Evolutionary conservation across 2,888 invertebrate genomes (phyloP), one percentile per base, ranked within the genome.

Genomic region (Thecocarcelia acutangulata): DNA sequence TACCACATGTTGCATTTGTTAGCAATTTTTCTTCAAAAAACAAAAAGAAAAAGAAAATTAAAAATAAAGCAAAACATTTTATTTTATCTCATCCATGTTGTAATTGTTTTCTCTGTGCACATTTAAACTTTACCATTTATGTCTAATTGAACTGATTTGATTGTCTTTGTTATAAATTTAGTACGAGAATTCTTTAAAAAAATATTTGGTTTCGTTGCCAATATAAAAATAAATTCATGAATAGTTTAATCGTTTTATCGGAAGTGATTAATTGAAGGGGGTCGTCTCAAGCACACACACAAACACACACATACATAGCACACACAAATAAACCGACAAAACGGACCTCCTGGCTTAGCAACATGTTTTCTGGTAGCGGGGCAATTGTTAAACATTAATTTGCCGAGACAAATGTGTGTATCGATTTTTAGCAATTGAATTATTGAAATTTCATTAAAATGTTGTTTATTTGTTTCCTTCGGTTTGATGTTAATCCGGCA

Each of bases 181-280:
- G 74, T 54, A 33, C 56, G 46, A n/a, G 58, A 70, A 61, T 78
- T 82, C 63, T 69, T 74, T 40, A n/a, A 4, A 11, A 33, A 70
- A 68, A 69, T 77, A 68, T 77, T 68, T 69, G 56, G 58, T 37
- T 78, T 82, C 74, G 78, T 78, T 70, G 78, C 78, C 78, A 69
- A 75, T 64, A 44, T 40, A 64, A 77, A 82, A 81, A 69, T 77
- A 77, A 56, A 50, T 70, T 12, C 28, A 48, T 82, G 78, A 78
- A 82, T 75, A 74, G 77, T 48, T 77, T 50, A 59, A 77, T 69
- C 68, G 64, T 75, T 74, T 72, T 75, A 70, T 82, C 82, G 82
- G 82, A 82, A 82, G 82, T 82, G 82, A 78, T 82, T 82, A 82
- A 82, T 82, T 74, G 69, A 82, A 82, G 78, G 70, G 82, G 82